Percentiles rank a stretch among this genome's conserved stretches.
Conservation (phyloP, 2,888 invertebrate species). For the Microctonus brassicae region DNA sequence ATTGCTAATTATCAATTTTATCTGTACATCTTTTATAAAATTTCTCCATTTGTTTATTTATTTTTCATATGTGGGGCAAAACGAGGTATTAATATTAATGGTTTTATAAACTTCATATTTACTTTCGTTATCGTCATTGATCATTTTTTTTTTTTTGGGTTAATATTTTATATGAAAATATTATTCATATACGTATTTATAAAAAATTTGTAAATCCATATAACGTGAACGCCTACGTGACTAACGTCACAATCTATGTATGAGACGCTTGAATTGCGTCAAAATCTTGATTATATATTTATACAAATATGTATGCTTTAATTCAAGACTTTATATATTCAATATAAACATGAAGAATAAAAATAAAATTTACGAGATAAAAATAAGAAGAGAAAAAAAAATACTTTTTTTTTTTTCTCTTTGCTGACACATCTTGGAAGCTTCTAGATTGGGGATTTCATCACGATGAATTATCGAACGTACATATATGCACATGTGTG, state of each 20-base stretch:
- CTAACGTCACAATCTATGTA: background rate
- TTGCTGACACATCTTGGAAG: background rate
- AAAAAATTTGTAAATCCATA: background rate
- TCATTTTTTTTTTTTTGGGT: too few species aligned
- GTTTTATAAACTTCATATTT: too few species aligned
- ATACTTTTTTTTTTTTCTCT: background rate
- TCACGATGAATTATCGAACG: constrained; percentile 17
- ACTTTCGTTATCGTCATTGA: too few species aligned
- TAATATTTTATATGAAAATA: too few species aligned
- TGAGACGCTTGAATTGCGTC: background rate
- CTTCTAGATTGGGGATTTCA: constrained; percentile 9
- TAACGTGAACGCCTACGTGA: background rate
- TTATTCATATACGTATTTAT: background rate
- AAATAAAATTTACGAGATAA: background rate
- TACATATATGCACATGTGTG: background rate
- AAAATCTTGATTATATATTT: background rate
- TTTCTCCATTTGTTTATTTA: too few species aligned
- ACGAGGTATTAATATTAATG: too few species aligned
- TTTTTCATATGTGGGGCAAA: too few species aligned
- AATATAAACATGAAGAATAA: background rate
- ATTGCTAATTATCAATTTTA: background rate
- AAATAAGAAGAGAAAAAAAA: background rate
- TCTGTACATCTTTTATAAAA: too few species aligned
- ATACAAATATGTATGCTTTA: background rate
- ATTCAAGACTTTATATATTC: background rate